Evolutionary conservation across 2,113 vertebrate species (phyloP), one percentile per base, ranked within the genome.

Genomic region (Seriola dumerili): DNA sequence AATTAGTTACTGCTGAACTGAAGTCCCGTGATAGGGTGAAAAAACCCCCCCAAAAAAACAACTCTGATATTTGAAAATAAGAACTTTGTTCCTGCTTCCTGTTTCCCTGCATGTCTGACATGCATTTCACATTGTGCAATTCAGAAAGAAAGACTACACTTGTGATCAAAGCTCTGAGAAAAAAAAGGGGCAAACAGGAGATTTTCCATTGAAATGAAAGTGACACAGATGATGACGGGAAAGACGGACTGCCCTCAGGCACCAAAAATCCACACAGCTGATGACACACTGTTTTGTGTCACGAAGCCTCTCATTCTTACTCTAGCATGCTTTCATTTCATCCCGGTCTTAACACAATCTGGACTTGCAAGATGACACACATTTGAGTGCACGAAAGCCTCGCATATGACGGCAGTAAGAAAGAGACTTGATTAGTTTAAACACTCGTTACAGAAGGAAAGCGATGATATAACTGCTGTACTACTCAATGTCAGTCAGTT

Each of bases 221-320:
- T 61, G 73, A 88, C 19, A 84, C 78, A 84, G 50, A 80, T 8
- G 40, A 21, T 71, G 54, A 50, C 42, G 62, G 55, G 62, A 13
- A 42, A 42, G 64, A 52, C 0, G 2, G 34, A 10, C 48, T 1
- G 0, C 34, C 32, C 11, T 14, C 34, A 21, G 42, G 8, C 75
- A 29, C 7, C 25, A 36, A 21, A 13, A 61, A 54, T 8, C 36
- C 77, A 25, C 64, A 32, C 54, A 76, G 23, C 10, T 50, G 61
- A 73, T 57, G 40, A 64, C 63, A 80, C 3, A n/a, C 4, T 14
- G 21, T 25, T 70, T 71, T 36, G 32, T 34, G 32, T 48, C 34
- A 9, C 29, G 11, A 38, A 50, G 2, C 44, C 54, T 48, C 7
- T 64, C 12, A 11, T 65, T 75, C 19, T 38, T 3, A 19, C 59